Percentiles rank a stretch among this genome's conserved stretches.
Conservation (phyloP, 2,888 invertebrate species). For the Leptinotarsa tumamoca region DNA sequence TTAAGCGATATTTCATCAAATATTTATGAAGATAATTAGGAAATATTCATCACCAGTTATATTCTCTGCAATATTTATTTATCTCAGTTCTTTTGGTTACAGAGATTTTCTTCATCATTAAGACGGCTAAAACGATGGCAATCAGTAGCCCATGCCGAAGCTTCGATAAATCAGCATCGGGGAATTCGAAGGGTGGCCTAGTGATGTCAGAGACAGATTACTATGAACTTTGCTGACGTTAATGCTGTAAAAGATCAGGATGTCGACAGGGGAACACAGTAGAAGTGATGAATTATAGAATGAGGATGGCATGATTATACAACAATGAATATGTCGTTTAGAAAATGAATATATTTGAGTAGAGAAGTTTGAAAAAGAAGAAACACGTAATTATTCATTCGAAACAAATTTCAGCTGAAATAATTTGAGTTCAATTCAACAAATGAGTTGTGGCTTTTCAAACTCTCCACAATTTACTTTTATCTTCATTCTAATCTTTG, state of each 20-base stretch:
- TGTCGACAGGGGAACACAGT: conserved; percentile 32
- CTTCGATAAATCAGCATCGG: conserved; percentile 27
- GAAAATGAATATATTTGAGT: too few species aligned
- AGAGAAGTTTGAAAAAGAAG: too few species aligned
- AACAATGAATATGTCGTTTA: too few species aligned
- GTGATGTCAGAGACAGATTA: conserved; percentile 34
- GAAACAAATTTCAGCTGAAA: too few species aligned
- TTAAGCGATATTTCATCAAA: too few species aligned
- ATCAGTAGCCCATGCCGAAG: conserved; percentile 3
- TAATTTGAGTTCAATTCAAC: too few species aligned
- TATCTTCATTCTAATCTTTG: too few species aligned
- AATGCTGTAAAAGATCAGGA: conserved; percentile 25
- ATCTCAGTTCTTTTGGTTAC: not conserved
- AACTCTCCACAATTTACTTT: too few species aligned
- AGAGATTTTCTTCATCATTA: not conserved
- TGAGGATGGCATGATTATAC: not conserved
- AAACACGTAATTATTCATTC: too few species aligned
- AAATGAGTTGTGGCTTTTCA: too few species aligned
- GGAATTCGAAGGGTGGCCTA: conserved; percentile 27
- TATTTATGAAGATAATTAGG: not conserved
- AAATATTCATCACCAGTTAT: not conserved
- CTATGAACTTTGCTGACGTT: conserved; percentile 21
- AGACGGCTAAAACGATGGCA: not conserved
- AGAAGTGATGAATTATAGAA: conserved; percentile 34
- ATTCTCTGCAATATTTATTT: not conserved